phyloP scores from a whole-genome alignment of 2,113 vertebrate species.

The Rhynchopsitta pachyrhyncha region DNA sequence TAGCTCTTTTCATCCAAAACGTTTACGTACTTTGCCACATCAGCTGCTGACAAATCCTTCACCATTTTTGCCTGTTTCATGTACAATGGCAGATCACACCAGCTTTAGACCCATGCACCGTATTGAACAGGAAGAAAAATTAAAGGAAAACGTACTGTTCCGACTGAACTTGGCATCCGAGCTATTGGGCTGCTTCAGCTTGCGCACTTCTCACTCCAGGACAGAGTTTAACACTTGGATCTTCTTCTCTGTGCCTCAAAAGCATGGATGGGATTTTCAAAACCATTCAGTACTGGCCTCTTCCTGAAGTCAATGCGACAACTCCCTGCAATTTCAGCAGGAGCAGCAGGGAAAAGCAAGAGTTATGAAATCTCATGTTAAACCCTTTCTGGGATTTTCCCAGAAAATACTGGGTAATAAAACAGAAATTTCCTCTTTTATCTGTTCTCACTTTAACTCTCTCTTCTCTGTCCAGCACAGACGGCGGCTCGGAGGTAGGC shows the following conservation, averaged over 20 bases:
- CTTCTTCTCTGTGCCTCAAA: not conserved
- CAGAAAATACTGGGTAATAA: slow-evolving; percentile 21
- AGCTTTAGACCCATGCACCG: not conserved
- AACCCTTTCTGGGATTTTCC: slow-evolving; percentile 4
- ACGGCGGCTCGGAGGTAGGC: not conserved
- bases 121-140: not conserved
- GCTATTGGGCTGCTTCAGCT: not conserved
- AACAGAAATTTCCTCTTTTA: not conserved
- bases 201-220: not conserved
- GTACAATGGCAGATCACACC: not conserved
- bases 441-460: slow-evolving; percentile 5
- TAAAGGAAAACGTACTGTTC: not conserved
- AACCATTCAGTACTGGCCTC: not conserved
- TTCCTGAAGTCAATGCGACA: not conserved
- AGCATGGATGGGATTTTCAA: not conserved
- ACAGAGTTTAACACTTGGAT: not conserved
- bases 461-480: not conserved
- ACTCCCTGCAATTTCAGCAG: not conserved
- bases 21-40: not conserved
- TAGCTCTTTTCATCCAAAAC: not conserved
- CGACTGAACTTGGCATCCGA: not conserved
- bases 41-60: not conserved
- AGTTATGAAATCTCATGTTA: not conserved
- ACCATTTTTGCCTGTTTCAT: not conserved
- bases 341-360: not conserved